Conservation (phyloP, 2,888 invertebrate species). For the Trissoscelio sp. region DNA sequence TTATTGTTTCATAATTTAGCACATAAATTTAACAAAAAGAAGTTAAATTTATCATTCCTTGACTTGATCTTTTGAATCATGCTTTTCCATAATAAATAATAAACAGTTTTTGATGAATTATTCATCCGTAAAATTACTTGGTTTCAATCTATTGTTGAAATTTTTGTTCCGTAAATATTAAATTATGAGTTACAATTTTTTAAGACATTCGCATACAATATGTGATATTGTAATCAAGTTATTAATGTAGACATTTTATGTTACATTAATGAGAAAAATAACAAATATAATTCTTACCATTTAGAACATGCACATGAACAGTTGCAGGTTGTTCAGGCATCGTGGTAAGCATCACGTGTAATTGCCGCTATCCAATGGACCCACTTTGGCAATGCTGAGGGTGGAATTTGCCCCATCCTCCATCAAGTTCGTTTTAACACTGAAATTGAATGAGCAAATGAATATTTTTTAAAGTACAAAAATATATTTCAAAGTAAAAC, state of each 20-base stretch:
- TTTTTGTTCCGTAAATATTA: not conserved
- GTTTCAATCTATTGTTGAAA: not conserved
- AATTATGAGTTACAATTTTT: not conserved
- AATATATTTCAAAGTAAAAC: conserved; percentile 44
- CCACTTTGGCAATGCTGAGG: conserved; percentile 84
- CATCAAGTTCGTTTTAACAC: conserved; percentile 84
- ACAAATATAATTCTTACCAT: conserved; percentile 81
- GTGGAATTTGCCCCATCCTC: conserved; percentile 84
- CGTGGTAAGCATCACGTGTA: conserved; percentile 84
- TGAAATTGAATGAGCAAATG: conserved; percentile 72
- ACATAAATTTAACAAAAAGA: conserved; percentile 21
- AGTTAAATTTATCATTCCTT: conserved; percentile 17
- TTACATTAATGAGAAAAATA: conserved; percentile 9
- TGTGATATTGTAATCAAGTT: not conserved
- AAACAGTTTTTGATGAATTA: conserved; percentile 20
- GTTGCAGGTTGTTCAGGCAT: conserved; percentile 83
- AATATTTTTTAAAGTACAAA: conserved; percentile 48
- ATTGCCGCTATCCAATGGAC: conserved; percentile 84
- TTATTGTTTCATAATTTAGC: conserved; percentile 37
- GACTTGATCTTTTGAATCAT: conserved; percentile 4
- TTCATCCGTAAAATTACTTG: not conserved
- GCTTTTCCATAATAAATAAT: not conserved
- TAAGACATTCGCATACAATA: not conserved
- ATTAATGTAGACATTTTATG: not conserved
- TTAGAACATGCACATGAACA: conserved; percentile 84